Conservation (phyloP, 2,113 vertebrate species). For the Synodontis membranacea region DNA sequence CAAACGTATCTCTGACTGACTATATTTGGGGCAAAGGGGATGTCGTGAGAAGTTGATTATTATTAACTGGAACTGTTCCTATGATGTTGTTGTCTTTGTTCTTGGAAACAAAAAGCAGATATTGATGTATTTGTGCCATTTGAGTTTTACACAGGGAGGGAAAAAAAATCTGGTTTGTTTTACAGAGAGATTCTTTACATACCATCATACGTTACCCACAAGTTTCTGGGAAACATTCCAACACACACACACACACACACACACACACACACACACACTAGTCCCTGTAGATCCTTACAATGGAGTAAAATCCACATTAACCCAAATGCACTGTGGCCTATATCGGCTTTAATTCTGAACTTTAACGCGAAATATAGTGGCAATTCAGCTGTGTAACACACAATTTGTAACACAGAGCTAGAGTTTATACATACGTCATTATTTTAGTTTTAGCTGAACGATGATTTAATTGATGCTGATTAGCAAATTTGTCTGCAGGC, state of each 20-base stretch:
- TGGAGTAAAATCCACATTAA: not conserved
- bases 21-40: not conserved
- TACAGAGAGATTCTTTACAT: slow-evolving; percentile 18
- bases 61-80: not conserved
- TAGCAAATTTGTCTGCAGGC: not conserved
- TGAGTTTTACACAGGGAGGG: not conserved
- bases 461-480: not conserved
- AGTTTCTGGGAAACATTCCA: slow-evolving; percentile 9
- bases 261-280: slow-evolving; percentile 3
- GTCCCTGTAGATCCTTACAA: not conserved
- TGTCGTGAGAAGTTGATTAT: not conserved
- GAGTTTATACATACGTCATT: not conserved
- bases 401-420: not conserved
- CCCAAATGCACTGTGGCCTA: not conserved
- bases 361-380: not conserved
- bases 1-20: not conserved
- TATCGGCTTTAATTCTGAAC: not conserved
- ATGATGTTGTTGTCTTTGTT: not conserved
- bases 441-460: not conserved
- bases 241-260: not conserved
- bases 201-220: not conserved
- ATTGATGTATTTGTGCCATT: not conserved
- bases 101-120: not conserved
- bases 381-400: not conserved
- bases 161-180: not conserved